Evolutionary conservation across 2,113 vertebrate genomes (phyloP).

Genomic region (Odocoileus virginianus): DNA sequence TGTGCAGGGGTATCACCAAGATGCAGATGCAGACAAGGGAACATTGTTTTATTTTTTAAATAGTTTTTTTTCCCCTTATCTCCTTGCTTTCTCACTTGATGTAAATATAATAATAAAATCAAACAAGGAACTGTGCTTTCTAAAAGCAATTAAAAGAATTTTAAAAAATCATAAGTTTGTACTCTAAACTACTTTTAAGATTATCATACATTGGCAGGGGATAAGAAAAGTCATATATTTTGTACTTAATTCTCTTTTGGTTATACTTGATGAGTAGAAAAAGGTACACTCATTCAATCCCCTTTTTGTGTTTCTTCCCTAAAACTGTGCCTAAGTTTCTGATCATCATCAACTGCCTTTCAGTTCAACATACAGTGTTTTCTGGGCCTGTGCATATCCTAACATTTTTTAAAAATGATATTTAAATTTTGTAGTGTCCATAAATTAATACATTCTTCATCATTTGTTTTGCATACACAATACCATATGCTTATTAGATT

Average conservation of each 20-base stretch:
- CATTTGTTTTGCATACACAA: conserved; percentile 44
- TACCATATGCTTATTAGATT: conserved; percentile 40
- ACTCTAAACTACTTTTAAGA: background rate
- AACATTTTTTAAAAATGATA: background rate
- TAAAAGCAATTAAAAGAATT: background rate
- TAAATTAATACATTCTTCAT: conserved; percentile 39
- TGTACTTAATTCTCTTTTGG: background rate
- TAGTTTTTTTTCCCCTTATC: background rate
- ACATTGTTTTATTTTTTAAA: background rate
- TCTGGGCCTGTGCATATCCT: background rate
- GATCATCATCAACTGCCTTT: background rate
- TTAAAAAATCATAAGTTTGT: background rate
- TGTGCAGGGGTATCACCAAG: background rate
- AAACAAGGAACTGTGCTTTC: background rate
- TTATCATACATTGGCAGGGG: background rate
- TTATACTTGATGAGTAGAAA: background rate
- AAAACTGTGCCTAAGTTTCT: background rate
- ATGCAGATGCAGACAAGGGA: background rate
- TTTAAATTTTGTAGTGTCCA: conserved; percentile 17
- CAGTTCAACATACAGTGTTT: background rate
- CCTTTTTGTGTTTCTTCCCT: background rate
- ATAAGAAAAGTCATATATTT: background rate
- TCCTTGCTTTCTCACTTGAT: background rate
- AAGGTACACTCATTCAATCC: background rate
- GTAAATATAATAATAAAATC: background rate